A percentile compares a stretch with the other conserved stretches of the same genome.
Conservation (phyloP, 2,888 invertebrate species). For the Aspidiotus destructor region DNA sequence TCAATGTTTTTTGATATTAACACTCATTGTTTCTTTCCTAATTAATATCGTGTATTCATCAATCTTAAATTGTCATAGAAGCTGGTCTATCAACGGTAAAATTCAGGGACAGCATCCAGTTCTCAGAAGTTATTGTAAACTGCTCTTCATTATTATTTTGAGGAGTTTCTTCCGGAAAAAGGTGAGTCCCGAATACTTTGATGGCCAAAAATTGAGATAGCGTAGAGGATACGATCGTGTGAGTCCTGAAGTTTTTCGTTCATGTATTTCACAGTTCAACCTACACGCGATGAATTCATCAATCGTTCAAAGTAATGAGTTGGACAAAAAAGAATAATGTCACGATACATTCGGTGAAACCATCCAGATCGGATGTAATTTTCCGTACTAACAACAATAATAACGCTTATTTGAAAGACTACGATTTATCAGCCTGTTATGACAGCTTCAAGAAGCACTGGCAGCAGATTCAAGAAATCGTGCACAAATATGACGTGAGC, state of each 20-base stretch:
- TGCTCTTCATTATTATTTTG: too few species aligned
- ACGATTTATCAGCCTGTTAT: slow-evolving; percentile 81
- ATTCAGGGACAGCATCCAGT: too few species aligned
- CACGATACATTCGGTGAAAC: slow-evolving; percentile 22
- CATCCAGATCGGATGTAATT: slow-evolving; percentile 11
- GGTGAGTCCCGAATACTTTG: too few species aligned
- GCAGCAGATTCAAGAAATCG: slow-evolving; percentile 82
- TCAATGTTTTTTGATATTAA: too few species aligned
- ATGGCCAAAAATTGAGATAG: too few species aligned
- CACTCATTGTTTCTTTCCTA: too few species aligned
- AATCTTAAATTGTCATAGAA: too few species aligned
- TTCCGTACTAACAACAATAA: slow-evolving; percentile 10
- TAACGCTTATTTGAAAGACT: slow-evolving; percentile 46
- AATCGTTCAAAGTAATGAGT: slow-evolving; percentile 26
- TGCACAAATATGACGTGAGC: slow-evolving; percentile 58
- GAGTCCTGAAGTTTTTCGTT: not conserved
- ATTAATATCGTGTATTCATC: too few species aligned
- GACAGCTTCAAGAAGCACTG: slow-evolving; percentile 90
- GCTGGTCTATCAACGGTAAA: too few species aligned
- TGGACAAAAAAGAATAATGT: slow-evolving; percentile 25
- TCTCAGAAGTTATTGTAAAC: too few species aligned
- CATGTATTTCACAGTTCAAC: not conserved
- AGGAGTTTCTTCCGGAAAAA: too few species aligned
- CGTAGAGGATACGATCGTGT: not conserved
- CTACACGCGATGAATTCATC: slow-evolving; percentile 18